Evolutionary conservation across 1,140 invertebrate genomes (phyloP).

Genomic region (Zaprionus ornatus): DNA sequence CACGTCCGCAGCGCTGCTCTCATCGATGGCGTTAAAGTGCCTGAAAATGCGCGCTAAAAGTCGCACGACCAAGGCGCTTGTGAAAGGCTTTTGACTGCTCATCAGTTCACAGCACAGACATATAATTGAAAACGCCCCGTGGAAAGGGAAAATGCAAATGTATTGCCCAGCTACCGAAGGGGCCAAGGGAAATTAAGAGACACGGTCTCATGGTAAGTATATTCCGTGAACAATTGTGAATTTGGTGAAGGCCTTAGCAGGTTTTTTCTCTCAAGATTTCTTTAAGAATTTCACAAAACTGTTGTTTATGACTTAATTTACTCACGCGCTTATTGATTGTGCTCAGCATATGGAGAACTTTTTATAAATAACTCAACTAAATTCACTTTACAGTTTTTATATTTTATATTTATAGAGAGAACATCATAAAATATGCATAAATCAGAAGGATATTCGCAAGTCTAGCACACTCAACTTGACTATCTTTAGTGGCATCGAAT

Average conservation of each 20-base stretch:
- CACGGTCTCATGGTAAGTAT: no score
- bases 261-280: neutral
- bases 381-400: no score
- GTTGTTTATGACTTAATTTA: neutral
- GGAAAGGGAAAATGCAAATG: constrained; percentile 69
- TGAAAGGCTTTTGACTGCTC: constrained; percentile 61
- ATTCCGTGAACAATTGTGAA: constrained; percentile 4
- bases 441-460: neutral
- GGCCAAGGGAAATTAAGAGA: constrained; percentile 1
- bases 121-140: constrained; percentile 78
- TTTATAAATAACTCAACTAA: neutral
- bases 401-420: neutral
- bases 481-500: neutral
- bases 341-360: neutral
- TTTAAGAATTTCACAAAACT: neutral
- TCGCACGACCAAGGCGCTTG: constrained; percentile 69
- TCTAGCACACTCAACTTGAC: neutral
- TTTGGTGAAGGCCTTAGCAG: constrained; percentile 3
- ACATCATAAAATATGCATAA: neutral
- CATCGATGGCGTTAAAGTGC: constrained; percentile 67
- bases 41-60: constrained; percentile 78
- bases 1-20: constrained; percentile 19
- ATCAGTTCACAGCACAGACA: constrained; percentile 40
- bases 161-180: constrained; percentile 52
- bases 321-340: neutral